Base-by-base conservation (phyloP, 2,113 vertebrate genomes). In the Apodemus speciosus region DNA sequence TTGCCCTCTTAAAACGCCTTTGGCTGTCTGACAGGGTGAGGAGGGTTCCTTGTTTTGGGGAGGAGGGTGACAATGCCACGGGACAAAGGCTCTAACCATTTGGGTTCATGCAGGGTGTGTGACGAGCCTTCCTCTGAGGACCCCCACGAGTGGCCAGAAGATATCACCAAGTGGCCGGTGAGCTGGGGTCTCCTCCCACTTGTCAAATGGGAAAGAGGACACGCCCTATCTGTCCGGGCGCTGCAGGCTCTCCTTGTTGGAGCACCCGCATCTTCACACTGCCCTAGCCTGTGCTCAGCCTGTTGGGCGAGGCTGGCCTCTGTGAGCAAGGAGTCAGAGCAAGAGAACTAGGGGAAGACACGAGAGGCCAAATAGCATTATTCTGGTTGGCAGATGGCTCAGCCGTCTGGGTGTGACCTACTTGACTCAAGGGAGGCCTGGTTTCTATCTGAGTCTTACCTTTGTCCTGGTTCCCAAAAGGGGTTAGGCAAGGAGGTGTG, bases 91-190 rank as follows among this genome's bases (percentile, higher is more conserved):
- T 66, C 40, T 93, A 53, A 95, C 72, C 32, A 10, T 8, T 13
- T 92, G 81, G 62, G 43, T 14, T 91, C 21, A 35, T 62, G 56
- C 97, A 99, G 99, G 98, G 99, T 99, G 46, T 99, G 99, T 97
- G 98, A 99, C 56, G 99, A 99, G 97, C 99, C 99, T 6, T 99
- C 99, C 77, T 99, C 99, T 0, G 99, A 98, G 92, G 97, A 99
- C 23, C 99, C 99, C 0, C 99, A 99, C 0, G 99, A 99, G 94
- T 99, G 99, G 99, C 99, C 99, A 0, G 99, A 99, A 96, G 99
- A 99, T 98, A 99, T 99, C 98, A 99, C 99, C 97, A 99, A 99
- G 94, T 99, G 99, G 99, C 99, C 99, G 60, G 99, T 99, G 97
- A 98, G 99, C 98, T 51, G 53, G 66, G 38, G 32, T 49, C n/a